A percentile compares a stretch with the other conserved stretches of the same genome.
These are phyloP conservation scores for Drosophila chauvacae DNA, from an alignment of 1,140 invertebrate species.

Conservation along the genomic window DNA sequence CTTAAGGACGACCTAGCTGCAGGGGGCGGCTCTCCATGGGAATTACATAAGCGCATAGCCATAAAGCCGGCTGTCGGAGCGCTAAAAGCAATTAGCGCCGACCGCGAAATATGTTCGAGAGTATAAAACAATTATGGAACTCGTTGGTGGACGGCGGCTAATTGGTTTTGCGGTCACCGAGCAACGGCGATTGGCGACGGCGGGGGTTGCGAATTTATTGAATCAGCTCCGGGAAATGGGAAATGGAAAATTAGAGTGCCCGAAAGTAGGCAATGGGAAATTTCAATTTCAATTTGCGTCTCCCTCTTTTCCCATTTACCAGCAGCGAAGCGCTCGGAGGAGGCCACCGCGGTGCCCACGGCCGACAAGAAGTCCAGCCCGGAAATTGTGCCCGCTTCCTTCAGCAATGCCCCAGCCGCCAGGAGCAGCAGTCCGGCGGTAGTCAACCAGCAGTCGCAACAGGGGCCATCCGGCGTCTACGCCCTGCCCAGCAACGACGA, in stretches of 20 bases:
- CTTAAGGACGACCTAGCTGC: slow-evolving; percentile 39
- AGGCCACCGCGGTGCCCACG: slow-evolving; percentile 40
- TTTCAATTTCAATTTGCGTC: slow-evolving; percentile 48
- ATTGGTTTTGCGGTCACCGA: slow-evolving; percentile 66
- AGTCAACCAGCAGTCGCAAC: slow-evolving; percentile 31
- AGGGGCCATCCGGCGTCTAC: slow-evolving; percentile 55
- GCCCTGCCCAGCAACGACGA: slow-evolving; percentile 76
- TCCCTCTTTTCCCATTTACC: background rate
- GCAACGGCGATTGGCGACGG: background rate
- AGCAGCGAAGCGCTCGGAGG: slow-evolving; percentile 56
- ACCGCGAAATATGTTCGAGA: slow-evolving; percentile 41
- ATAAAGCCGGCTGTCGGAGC: slow-evolving; percentile 67
- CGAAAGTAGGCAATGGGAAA: slow-evolving; percentile 51
- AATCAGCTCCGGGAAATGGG: slow-evolving; percentile 52
- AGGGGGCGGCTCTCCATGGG: slow-evolving; percentile 18
- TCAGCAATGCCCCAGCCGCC: slow-evolving; percentile 66
- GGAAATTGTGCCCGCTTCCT: slow-evolving; percentile 80
- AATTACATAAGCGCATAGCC: slow-evolving; percentile 66
- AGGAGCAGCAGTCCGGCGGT: slow-evolving; percentile 16
- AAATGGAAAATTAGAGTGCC: slow-evolving; percentile 57
- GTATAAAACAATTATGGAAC: slow-evolving; percentile 71
- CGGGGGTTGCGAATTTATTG: slow-evolving; percentile 55
- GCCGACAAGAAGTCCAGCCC: slow-evolving; percentile 82
- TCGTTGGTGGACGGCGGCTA: slow-evolving; percentile 58
- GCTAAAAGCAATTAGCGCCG: slow-evolving; percentile 74